Evolutionary conservation across 2,888 invertebrate species (phyloP).

Genomic region (Drosophila macrothrix): DNA sequence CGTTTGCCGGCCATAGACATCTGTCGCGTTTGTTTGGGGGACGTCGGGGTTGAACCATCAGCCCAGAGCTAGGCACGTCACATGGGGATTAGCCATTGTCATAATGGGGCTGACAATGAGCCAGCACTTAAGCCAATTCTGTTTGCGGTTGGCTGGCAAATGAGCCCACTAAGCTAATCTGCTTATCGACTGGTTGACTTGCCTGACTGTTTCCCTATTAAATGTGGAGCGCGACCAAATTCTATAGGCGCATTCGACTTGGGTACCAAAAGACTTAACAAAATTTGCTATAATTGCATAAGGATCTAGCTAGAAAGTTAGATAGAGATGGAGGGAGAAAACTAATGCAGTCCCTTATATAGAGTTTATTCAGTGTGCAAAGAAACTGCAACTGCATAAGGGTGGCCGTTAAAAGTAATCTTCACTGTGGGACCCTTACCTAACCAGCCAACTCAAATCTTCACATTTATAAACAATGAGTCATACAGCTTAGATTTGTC

Average conservation of each 20-base stretch:
- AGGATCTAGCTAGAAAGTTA: slow-evolving; percentile 20
- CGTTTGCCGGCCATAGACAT: slow-evolving; percentile 56
- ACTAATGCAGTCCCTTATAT: neutral
- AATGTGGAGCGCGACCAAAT: slow-evolving; percentile 38
- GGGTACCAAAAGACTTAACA: neutral
- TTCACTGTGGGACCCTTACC: neutral
- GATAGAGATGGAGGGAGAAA: neutral
- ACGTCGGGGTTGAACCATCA: neutral
- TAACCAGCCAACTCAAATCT: neutral
- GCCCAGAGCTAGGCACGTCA: slow-evolving; percentile 48
- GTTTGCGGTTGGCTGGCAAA: slow-evolving; percentile 61
- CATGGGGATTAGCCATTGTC: slow-evolving; percentile 54
- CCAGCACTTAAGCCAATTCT: slow-evolving; percentile 61
- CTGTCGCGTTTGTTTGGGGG: slow-evolving; percentile 4
- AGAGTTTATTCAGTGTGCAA: neutral
- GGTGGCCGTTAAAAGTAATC: neutral
- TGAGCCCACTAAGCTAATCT: slow-evolving; percentile 57
- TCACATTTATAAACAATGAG: neutral
- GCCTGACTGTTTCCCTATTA: slow-evolving; percentile 4
- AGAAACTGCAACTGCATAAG: neutral
- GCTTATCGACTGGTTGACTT: slow-evolving; percentile 52
- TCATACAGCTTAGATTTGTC: neutral
- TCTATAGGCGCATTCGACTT: neutral
- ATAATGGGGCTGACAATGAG: slow-evolving; percentile 58
- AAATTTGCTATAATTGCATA: slow-evolving; percentile 42